Evolutionary conservation across 2,797 vertebrate genomes (phyloP).

Genomic region (Silurus aristotelis): DNA sequence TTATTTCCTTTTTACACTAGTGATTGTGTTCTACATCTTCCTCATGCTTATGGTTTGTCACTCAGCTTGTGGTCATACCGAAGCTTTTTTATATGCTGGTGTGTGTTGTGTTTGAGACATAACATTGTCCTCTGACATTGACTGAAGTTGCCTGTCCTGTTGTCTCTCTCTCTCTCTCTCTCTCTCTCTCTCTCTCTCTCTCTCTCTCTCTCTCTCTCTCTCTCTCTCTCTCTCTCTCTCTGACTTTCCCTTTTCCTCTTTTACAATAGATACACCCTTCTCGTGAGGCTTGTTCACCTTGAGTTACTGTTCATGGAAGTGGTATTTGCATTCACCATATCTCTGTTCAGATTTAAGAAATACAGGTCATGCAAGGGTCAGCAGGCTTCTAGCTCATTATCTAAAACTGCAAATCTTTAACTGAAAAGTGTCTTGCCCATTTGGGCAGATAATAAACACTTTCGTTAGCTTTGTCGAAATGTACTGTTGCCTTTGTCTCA

Average conservation of each 20-base stretch:
- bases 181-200: conserved; percentile 57
- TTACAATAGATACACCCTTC: conserved; percentile 42
- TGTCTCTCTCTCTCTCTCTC: conserved; percentile 51
- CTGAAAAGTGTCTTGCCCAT: conserved; percentile 24
- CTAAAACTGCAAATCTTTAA: conserved; percentile 11
- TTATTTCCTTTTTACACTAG: conserved; percentile 63
- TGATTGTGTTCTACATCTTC: conserved; percentile 33
- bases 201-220: neutral
- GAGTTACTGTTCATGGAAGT: conserved; percentile 11
- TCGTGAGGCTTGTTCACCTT: conserved; percentile 45
- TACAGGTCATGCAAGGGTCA: conserved; percentile 41
- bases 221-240: conserved; percentile 22
- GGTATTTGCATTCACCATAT: conserved; percentile 41
- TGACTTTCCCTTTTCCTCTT: conserved; percentile 32
- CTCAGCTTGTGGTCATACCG: conserved; percentile 44
- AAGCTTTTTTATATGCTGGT: conserved; percentile 47
- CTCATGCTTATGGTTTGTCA: conserved; percentile 38
- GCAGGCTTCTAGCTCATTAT: conserved; percentile 35
- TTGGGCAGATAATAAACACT: conserved; percentile 38
- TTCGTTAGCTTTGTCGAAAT: conserved; percentile 33
- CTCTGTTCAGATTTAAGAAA: conserved; percentile 37
- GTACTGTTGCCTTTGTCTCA: conserved; percentile 39
- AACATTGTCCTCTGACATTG: conserved; percentile 66
- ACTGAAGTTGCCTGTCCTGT: conserved; percentile 62
- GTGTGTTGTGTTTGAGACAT: conserved; percentile 56